Conservation (phyloP, 2,797 vertebrate species). For the Prunella strophiata region DNA sequence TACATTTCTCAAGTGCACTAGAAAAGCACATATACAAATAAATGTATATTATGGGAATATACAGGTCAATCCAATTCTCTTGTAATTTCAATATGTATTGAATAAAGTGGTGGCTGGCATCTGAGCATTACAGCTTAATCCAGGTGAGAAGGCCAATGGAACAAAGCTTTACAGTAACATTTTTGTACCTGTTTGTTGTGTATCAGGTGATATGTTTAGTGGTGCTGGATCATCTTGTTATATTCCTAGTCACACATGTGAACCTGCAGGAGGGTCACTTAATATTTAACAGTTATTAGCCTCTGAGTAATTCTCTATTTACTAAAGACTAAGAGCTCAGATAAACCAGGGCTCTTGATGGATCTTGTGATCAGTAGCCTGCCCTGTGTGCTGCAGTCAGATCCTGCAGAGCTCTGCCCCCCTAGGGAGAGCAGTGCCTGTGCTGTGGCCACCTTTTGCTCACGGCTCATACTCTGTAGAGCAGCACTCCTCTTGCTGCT, state of each 20-base stretch:
- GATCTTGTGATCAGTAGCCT: neutral
- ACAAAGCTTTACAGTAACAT: neutral
- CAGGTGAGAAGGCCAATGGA: neutral
- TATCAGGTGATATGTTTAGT: neutral
- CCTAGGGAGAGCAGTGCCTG: neutral
- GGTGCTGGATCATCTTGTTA: neutral
- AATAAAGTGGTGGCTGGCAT: neutral
- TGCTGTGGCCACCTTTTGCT: neutral
- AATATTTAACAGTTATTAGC: neutral
- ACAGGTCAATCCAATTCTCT: neutral
- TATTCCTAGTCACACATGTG: neutral
- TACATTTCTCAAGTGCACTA: constrained; percentile 10
- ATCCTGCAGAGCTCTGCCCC: neutral
- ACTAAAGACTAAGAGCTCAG: neutral
- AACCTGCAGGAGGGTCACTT: neutral
- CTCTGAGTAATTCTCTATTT: neutral
- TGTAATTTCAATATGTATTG: neutral
- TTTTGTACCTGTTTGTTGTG: neutral
- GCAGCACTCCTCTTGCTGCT: neutral
- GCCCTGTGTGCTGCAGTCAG: neutral
- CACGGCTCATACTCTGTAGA: neutral
- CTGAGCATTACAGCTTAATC: neutral
- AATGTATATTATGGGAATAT: neutral
- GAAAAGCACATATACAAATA: constrained; percentile 33
- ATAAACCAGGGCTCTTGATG: neutral